These are phyloP conservation scores for Eledona agricola DNA, from an alignment of 2,888 invertebrate species.

Conservation along the genomic window DNA sequence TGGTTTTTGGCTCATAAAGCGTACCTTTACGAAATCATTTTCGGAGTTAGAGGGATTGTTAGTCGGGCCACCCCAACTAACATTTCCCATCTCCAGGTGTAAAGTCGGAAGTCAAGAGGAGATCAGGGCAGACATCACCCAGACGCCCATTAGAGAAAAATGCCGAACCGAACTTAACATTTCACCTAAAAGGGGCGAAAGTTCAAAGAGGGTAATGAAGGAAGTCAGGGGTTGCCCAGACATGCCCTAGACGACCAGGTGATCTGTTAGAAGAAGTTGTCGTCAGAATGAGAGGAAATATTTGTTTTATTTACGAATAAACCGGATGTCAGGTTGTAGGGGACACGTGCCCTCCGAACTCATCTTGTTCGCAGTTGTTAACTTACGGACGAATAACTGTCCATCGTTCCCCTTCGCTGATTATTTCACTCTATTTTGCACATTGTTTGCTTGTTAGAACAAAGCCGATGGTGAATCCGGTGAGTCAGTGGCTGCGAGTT, in stretches of 20 bases:
- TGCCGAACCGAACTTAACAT: conserved; percentile 42
- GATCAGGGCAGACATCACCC: conserved; percentile 30
- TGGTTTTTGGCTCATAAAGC: too few relatives aligned
- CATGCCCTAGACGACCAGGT: conserved; percentile 36
- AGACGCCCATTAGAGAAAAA: conserved; percentile 45
- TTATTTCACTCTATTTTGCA: conserved; percentile 3
- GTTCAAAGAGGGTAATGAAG: conserved; percentile 43
- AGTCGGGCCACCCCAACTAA: too few relatives aligned
- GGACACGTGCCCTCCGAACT: conserved; percentile 43
- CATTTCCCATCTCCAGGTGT: conserved; percentile 25
- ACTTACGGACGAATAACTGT: conserved; percentile 28
- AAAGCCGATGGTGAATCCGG: conserved; percentile 44
- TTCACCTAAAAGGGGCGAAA: conserved; percentile 40
- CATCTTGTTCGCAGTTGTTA: conserved; percentile 38
- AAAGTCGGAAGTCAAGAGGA: conserved; percentile 28
- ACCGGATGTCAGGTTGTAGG: conserved; percentile 37
- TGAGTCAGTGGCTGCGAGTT: conserved; percentile 58
- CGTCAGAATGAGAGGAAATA: conserved; percentile 24
- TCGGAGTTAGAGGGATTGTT: not conserved
- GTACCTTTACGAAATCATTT: too few relatives aligned
- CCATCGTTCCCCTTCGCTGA: conserved; percentile 1
- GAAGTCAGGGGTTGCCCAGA: conserved; percentile 43
- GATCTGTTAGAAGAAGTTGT: conserved; percentile 17
- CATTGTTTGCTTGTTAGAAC: conserved; percentile 5
- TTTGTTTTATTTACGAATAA: conserved; percentile 30